Evolutionary conservation across 2,888 invertebrate genomes (phyloP).

Genomic region (Rapana venosa): DNA sequence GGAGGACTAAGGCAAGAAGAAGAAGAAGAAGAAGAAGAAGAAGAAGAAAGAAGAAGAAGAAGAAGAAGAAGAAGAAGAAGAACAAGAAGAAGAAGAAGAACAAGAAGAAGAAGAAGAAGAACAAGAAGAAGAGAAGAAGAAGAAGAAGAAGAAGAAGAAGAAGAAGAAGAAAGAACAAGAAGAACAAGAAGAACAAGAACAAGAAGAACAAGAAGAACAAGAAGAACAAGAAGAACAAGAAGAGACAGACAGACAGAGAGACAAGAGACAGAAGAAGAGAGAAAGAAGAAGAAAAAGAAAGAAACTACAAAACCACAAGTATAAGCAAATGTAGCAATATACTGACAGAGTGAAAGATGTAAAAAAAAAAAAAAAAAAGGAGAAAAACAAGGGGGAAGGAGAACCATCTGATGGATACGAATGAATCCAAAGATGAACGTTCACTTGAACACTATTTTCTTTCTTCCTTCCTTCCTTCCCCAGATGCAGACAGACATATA

Average conservation of each 20-base stretch:
- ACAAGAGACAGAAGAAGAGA: not conserved
- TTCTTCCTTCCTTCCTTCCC: too few relatives aligned
- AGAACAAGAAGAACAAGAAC: not conserved
- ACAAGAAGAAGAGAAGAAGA: not conserved
- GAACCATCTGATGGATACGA: not conserved
- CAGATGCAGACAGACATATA: not conserved
- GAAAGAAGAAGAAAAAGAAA: not conserved
- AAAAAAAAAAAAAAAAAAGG: not conserved
- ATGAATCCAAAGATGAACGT: too few relatives aligned
- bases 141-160: not conserved
- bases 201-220: not conserved
- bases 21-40: not conserved
- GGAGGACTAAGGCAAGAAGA: not conserved
- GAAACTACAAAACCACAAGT: not conserved
- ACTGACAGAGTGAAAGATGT: too few relatives aligned
- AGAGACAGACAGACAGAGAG: not conserved
- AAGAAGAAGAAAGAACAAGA: too few relatives aligned
- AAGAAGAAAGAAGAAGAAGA: not conserved
- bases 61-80: not conserved
- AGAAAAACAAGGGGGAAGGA: not conserved
- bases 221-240: not conserved
- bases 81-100: not conserved
- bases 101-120: not conserved
- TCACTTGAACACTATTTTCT: too few relatives aligned
- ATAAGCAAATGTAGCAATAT: too few relatives aligned